These are phyloP conservation scores for Bathybates hornii DNA, from an alignment of 2,113 vertebrate genomes.

Conservation along the genomic window DNA sequence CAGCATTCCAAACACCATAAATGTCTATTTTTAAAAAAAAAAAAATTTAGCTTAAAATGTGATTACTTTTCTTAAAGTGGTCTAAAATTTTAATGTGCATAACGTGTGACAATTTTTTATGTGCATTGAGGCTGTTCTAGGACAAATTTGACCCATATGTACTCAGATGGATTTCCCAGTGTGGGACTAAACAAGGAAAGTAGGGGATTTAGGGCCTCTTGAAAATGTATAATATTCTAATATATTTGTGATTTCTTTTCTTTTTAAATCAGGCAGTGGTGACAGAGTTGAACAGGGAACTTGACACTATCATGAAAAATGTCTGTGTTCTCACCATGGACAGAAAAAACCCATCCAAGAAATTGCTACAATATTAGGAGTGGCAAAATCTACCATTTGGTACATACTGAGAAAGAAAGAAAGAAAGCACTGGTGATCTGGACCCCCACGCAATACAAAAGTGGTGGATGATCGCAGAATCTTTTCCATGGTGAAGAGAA, in stretches of 20 bases:
- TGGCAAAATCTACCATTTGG: background rate
- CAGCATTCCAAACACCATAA: background rate
- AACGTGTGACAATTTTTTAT: accelerated
- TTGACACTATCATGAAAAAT: background rate
- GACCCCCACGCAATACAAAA: background rate
- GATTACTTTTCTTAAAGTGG: background rate
- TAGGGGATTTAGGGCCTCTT: background rate
- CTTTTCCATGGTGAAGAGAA: background rate
- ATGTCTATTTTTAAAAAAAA: background rate
- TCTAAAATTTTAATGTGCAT: background rate
- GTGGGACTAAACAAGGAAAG: background rate
- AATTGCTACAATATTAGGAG: background rate
- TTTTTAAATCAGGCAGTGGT: background rate
- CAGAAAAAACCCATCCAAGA: background rate
- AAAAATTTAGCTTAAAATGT: background rate
- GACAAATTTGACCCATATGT: background rate
- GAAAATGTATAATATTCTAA: background rate
- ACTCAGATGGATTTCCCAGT: background rate
- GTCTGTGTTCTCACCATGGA: background rate
- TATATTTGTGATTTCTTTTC: background rate
- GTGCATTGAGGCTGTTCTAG: background rate
- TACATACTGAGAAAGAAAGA: accelerated
- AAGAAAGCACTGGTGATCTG: background rate
- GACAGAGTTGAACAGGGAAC: background rate
- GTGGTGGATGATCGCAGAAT: background rate